phyloP scores from a whole-genome alignment of 2,113 vertebrate species.

The Prunella himalayana region DNA sequence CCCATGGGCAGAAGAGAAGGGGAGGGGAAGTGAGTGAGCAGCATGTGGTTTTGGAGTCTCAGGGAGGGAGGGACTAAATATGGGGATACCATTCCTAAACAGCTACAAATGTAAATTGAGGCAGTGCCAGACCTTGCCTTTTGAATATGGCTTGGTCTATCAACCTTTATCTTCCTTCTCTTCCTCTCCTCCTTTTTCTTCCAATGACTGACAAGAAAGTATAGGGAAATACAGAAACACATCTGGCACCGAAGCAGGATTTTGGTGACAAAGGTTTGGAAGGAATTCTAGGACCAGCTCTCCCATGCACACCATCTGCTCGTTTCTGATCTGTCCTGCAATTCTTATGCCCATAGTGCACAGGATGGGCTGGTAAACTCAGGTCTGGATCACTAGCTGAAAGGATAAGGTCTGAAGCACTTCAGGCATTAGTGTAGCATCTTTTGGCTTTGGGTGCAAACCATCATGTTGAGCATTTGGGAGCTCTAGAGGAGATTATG shows the following conservation, averaged over 20 bases:
- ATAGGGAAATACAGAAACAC: background rate
- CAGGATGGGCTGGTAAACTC: background rate
- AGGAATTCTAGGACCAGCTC: background rate
- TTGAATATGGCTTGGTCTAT: background rate
- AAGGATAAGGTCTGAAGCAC: background rate
- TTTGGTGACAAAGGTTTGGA: background rate
- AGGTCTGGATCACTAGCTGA: background rate
- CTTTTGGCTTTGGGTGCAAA: background rate
- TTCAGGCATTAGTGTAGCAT: background rate
- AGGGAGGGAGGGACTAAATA: fast-evolving
- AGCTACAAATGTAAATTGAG: background rate
- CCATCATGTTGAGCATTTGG: background rate
- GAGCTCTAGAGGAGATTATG: background rate
- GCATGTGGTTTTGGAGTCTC: background rate
- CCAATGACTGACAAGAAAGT: background rate
- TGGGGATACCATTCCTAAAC: background rate
- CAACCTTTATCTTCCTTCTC: background rate
- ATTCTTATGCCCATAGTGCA: background rate
- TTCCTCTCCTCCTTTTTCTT: background rate
- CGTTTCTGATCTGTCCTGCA: background rate
- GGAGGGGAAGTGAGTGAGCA: background rate
- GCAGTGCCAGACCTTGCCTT: background rate
- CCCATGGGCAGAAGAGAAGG: background rate
- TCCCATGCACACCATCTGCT: background rate
- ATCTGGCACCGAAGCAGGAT: background rate